A percentile compares a stretch with the other conserved stretches of the same genome.
Evolutionary conservation across 2,888 invertebrate genomes (phyloP).

Genomic region (Merodon equestris): DNA sequence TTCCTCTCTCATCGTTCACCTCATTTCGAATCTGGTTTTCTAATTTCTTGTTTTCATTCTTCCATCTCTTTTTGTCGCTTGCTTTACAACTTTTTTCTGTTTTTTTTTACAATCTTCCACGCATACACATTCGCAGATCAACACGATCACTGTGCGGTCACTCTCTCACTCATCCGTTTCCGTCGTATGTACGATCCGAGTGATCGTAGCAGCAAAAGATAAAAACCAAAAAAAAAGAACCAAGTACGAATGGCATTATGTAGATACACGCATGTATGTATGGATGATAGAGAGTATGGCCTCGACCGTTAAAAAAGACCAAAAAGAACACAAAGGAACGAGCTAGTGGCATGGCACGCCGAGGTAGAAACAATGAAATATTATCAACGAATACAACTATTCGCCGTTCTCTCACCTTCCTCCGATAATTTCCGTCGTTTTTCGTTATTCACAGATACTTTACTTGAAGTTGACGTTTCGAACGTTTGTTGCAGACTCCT

Average conservation of each 20-base stretch:
- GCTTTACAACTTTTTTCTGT: conserved; percentile 20
- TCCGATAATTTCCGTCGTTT: neutral
- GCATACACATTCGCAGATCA: conserved; percentile 20
- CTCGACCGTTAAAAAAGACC: conserved; percentile 19
- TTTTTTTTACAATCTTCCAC: conserved; percentile 14
- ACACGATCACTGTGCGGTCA: conserved; percentile 17
- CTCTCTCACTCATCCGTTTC: conserved; percentile 25
- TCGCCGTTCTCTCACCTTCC: conserved; percentile 43
- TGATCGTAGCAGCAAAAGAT: conserved; percentile 33
- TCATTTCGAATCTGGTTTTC: conserved; percentile 1
- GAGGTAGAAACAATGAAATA: conserved; percentile 3
- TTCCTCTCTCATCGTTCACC: no score
- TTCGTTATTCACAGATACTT: conserved; percentile 14
- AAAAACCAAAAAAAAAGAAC: conserved; percentile 30
- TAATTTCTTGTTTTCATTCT: conserved; percentile 1
- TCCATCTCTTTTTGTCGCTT: neutral
- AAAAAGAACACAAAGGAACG: conserved; percentile 38
- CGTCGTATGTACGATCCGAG: neutral
- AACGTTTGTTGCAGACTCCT: neutral
- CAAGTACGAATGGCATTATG: no score
- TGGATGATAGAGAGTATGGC: no score
- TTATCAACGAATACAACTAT: conserved; percentile 31
- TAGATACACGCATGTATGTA: no score
- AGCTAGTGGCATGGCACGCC: no score
- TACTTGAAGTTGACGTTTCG: no score